Conservation (phyloP, 2,888 invertebrate genomes). For the Hoplodrina ambigua region DNA sequence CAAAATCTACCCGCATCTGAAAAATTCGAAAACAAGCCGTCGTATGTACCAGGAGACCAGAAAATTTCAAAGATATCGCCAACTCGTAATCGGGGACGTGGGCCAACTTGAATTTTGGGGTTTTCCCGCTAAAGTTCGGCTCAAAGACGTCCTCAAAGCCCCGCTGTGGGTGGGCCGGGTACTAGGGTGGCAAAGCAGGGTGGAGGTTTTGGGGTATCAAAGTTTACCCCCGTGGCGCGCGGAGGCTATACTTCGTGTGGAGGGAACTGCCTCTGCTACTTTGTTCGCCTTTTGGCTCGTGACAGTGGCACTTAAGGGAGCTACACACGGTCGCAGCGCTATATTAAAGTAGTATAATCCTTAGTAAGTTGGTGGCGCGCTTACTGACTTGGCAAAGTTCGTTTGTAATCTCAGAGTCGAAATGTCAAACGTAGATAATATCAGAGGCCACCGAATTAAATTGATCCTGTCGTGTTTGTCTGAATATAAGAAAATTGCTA, state of each 20-base stretch:
- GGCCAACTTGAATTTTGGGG: constrained; percentile 88
- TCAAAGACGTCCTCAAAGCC: constrained; percentile 90
- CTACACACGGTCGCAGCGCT: constrained; percentile 80
- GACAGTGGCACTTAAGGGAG: constrained; percentile 90
- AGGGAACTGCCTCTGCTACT: constrained; percentile 82
- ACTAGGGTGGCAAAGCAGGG: constrained; percentile 81
- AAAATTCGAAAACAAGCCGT: constrained; percentile 54
- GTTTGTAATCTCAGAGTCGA: constrained; percentile 59
- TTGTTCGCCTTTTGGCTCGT: constrained; percentile 89
- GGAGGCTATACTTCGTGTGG: constrained; percentile 80
- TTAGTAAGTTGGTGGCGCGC: constrained; percentile 69
- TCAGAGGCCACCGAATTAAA: constrained; percentile 46
- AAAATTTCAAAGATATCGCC: constrained; percentile 88
- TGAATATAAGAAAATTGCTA: constrained; percentile 22
- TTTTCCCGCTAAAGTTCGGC: constrained; percentile 87
- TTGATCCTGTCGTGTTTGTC: constrained; percentile 34
- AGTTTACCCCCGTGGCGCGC: constrained; percentile 87
- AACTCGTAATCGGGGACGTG: constrained; percentile 87
- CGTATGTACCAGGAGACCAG: constrained; percentile 79
- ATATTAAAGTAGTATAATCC: constrained; percentile 81
- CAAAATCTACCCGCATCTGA: constrained; percentile 46
- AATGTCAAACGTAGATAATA: constrained; percentile 61
- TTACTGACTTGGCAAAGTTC: constrained; percentile 66
- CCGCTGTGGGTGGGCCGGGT: constrained; percentile 84
- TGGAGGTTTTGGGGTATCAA: constrained; percentile 85